Evolutionary conservation across 2,113 vertebrate genomes (phyloP).

Genomic region (Chunga burmeisteri): DNA sequence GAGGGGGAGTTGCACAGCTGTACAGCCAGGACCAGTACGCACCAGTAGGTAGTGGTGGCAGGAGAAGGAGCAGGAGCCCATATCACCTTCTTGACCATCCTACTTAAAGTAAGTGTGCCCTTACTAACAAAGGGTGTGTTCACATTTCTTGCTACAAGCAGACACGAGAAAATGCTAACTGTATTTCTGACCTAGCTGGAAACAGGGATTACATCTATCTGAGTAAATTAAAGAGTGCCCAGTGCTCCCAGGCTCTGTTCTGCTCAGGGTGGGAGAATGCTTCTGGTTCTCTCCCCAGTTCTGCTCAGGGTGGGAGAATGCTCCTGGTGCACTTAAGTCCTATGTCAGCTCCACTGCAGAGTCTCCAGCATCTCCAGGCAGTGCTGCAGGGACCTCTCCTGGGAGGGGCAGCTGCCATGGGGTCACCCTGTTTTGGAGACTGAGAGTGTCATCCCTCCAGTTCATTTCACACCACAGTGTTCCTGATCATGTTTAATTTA

Average conservation of each 20-base stretch:
- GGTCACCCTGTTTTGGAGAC: neutral
- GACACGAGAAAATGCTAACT: neutral
- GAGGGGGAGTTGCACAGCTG: neutral
- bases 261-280: neutral
- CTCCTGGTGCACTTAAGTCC: neutral
- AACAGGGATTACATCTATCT: neutral
- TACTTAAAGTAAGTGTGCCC: neutral
- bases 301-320: neutral
- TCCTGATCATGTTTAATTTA: constrained; percentile 3
- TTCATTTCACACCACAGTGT: neutral
- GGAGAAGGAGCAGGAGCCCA: neutral
- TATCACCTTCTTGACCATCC: neutral
- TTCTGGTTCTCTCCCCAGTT: neutral
- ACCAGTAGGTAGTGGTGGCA: neutral
- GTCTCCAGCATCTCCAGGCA: neutral
- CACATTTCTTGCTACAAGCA: neutral
- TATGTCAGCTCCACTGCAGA: neutral
- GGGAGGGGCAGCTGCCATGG: neutral
- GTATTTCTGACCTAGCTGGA: neutral
- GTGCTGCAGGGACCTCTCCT: neutral
- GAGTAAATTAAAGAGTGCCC: neutral
- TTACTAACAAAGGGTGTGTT: neutral
- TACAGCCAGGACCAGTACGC: neutral
- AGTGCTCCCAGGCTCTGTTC: neutral
- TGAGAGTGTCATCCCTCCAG: neutral